A percentile compares a stretch with the other conserved stretches of the same genome.
These are phyloP conservation scores for Rhabdomys dilectus DNA, from an alignment of 2,113 vertebrate genomes.

Conservation along the genomic window DNA sequence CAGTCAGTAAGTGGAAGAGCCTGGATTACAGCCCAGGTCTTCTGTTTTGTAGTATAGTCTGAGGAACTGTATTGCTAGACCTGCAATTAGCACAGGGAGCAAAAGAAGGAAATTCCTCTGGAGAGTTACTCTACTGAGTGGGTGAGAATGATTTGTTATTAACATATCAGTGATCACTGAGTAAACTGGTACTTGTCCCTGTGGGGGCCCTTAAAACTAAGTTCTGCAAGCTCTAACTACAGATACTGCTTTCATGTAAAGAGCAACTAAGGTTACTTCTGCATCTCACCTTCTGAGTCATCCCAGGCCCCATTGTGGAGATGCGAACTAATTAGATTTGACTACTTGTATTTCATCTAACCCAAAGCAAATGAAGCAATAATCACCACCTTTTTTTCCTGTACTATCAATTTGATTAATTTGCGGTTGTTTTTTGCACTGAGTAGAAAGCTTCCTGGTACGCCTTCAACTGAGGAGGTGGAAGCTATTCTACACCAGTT, in stretches of 20 bases:
- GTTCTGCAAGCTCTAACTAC: neutral
- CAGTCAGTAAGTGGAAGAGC: neutral
- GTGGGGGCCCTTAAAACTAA: neutral
- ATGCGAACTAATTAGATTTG: slow-evolving; percentile 46
- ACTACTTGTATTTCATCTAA: neutral
- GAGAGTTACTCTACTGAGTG: slow-evolving; percentile 65
- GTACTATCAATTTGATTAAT: slow-evolving; percentile 47
- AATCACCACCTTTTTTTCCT: neutral
- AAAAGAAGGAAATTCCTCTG: slow-evolving; percentile 18
- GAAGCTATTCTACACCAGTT: too few relatives aligned
- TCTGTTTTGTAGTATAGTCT: neutral
- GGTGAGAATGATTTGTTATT: slow-evolving; percentile 64
- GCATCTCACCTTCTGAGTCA: neutral
- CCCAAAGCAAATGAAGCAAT: neutral
- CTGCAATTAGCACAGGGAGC: slow-evolving; percentile 52
- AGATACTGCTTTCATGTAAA: neutral
- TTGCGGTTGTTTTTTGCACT: neutral
- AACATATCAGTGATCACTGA: slow-evolving; percentile 15
- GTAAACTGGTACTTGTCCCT: slow-evolving; percentile 49
- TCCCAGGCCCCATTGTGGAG: neutral
- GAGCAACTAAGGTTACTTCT: neutral
- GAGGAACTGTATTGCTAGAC: neutral
- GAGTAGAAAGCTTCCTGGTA: neutral
- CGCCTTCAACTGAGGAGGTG: neutral
- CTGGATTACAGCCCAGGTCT: neutral